A percentile compares a stretch with the other conserved stretches of the same genome.
These are phyloP conservation scores for Stichodactyla helianthus DNA, from an alignment of 64 coral and sea anemone species.

Conservation along the genomic window DNA sequence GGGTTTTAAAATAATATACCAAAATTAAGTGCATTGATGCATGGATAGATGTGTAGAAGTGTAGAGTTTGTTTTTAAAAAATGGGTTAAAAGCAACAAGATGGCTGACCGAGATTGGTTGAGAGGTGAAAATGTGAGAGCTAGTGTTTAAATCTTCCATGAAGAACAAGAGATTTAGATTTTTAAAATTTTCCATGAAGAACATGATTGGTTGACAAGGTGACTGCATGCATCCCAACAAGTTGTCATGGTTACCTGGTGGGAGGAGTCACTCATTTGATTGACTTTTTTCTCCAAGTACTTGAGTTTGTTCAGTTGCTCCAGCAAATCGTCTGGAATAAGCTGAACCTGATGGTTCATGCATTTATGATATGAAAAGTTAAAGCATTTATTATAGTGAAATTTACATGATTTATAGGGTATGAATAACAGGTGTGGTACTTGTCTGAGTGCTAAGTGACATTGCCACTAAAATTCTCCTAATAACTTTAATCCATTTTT, in stretches of 20 bases:
- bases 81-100: background rate
- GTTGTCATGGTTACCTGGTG: slow-evolving; percentile 65
- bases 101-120: background rate
- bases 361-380: background rate
- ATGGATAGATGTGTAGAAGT: background rate
- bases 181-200: background rate
- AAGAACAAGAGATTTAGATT: background rate
- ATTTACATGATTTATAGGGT: background rate
- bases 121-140: too few species aligned
- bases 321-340: slow-evolving; percentile 82
- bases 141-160: too few species aligned
- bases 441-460: background rate
- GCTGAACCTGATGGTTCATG: slow-evolving; percentile 54
- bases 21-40: background rate
- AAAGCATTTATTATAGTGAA: slow-evolving; percentile 5
- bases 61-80: background rate
- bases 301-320: slow-evolving; percentile 91
- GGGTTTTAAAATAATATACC: too few species aligned
- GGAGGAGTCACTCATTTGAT: slow-evolving; percentile 65
- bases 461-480: background rate
- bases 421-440: background rate
- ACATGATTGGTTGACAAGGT: background rate
- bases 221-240: background rate
- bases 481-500: background rate
- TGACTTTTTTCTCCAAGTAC: slow-evolving; percentile 72